phyloP scores from a whole-genome alignment of 2,797 vertebrate genomes.

The Enteromius paludinosus region DNA sequence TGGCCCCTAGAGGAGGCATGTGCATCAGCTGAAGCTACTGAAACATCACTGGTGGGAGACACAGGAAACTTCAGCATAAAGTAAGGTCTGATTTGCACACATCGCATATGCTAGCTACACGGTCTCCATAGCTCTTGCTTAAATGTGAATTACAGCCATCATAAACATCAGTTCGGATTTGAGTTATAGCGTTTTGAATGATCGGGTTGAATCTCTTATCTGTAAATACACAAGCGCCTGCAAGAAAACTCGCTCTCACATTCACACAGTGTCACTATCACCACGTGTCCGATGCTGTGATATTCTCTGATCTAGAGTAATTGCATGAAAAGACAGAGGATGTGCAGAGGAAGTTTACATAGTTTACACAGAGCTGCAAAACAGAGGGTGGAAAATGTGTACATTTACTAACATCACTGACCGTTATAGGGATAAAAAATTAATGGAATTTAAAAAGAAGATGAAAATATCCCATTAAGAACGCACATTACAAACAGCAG shows the following conservation, averaged over 20 bases:
- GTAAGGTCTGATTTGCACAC: conserved; percentile 3
- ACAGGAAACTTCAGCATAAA: conserved; percentile 29
- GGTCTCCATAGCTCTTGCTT: neutral
- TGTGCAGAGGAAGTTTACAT: neutral
- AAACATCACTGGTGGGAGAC: conserved; percentile 15
- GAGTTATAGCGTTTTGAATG: neutral
- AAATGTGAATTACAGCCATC: neutral
- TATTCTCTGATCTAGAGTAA: conserved; percentile 86
- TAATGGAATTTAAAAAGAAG: neutral
- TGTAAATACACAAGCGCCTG: conserved; percentile 7
- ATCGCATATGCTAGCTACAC: neutral
- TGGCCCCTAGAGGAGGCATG: conserved; percentile 58
- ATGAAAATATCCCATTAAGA: neutral
- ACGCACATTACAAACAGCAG: neutral
- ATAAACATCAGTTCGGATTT: neutral
- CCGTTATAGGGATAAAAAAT: neutral
- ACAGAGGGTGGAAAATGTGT: neutral
- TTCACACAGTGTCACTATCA: conserved; percentile 61
- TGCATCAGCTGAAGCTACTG: conserved; percentile 28
- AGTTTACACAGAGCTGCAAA: neutral
- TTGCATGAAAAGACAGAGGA: too few relatives aligned
- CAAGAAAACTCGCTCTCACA: conserved; percentile 24
- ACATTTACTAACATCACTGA: neutral
- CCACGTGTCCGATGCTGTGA: conserved; percentile 80
- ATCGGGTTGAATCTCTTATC: neutral